These are phyloP conservation scores for Tipula lateralis DNA, from an alignment of 2,888 invertebrate species.

Conservation along the genomic window DNA sequence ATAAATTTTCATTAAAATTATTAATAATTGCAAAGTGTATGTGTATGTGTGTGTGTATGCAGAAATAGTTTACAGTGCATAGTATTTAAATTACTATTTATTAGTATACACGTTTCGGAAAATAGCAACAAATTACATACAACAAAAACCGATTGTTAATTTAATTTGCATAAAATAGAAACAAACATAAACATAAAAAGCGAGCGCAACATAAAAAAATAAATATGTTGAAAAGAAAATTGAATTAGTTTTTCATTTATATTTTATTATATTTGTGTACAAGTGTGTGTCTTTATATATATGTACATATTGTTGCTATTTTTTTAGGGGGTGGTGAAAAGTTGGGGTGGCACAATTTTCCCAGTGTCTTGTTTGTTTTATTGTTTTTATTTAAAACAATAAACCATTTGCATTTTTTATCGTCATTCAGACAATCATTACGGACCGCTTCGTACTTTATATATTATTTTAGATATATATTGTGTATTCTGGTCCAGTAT, in stretches of 20 bases:
- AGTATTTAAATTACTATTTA: not conserved
- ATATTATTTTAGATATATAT: not conserved
- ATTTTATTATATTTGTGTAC: not conserved
- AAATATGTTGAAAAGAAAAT: not conserved
- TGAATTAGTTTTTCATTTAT: constrained; percentile 5
- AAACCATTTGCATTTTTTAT: constrained; percentile 4
- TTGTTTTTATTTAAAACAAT: constrained; percentile 1
- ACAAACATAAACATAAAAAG: not conserved
- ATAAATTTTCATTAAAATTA: not conserved
- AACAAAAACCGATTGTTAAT: not conserved
- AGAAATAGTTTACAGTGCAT: not conserved
- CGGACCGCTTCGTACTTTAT: not conserved
- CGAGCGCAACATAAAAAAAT: not conserved
- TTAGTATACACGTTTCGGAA: not conserved
- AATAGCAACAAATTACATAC: not conserved
- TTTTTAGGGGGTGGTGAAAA: not conserved
- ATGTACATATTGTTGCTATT: not conserved
- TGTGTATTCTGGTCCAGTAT: not conserved
- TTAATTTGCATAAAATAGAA: constrained; percentile 15
- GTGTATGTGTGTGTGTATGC: not conserved
- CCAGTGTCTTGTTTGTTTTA: not conserved
- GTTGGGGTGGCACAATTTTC: not conserved
- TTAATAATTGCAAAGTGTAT: not conserved
- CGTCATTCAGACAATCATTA: constrained; percentile 11
- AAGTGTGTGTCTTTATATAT: not conserved